These are phyloP conservation scores for Verasper variegatus DNA, from an alignment of 2,113 vertebrate species.

Conservation along the genomic window DNA sequence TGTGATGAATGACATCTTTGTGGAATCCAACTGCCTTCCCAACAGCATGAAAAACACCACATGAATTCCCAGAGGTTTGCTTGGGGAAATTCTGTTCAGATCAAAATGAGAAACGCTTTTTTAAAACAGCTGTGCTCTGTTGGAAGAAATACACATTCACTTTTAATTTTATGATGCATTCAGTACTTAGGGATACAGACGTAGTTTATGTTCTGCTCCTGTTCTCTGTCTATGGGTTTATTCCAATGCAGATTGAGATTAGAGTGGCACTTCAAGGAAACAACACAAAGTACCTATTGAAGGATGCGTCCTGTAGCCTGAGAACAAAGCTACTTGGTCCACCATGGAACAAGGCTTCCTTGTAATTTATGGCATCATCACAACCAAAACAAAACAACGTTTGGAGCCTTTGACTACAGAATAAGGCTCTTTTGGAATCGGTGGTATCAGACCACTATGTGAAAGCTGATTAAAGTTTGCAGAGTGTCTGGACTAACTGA, in stretches of 20 bases:
- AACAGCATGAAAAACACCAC: neutral
- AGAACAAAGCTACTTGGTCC: neutral
- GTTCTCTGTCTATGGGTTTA: neutral
- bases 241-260: neutral
- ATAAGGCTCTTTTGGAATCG: no score
- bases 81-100: neutral
- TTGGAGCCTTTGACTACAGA: no score
- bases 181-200: neutral
- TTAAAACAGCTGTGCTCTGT: neutral
- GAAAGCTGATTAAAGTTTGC: no score
- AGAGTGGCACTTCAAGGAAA: neutral
- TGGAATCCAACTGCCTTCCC: neutral
- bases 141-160: neutral
- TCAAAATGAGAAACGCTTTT: neutral
- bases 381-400: no score
- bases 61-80: neutral
- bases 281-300: neutral
- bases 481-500: no score
- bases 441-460: no score
- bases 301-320: neutral
- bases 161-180: neutral
- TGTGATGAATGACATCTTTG: conserved; percentile 4
- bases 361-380: no score
- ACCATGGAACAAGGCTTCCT: neutral
- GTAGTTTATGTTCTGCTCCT: neutral